Evolutionary conservation across 2,888 invertebrate species (phyloP).

Genomic region (Phymatocera aterrima): DNA sequence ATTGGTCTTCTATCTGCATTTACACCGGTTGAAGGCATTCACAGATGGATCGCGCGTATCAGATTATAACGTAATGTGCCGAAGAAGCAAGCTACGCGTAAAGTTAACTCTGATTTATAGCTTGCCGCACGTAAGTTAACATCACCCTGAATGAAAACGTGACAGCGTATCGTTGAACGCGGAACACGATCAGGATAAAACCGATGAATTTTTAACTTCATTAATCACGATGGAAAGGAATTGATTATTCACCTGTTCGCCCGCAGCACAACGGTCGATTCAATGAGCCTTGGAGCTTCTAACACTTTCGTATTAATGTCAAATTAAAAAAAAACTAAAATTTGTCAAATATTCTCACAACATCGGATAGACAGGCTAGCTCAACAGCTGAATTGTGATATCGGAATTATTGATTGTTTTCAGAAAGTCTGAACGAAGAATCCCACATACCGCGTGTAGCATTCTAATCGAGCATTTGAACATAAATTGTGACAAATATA

Average conservation of each 20-base stretch:
- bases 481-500: not conserved
- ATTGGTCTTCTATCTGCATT: not conserved
- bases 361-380: constrained; percentile 27
- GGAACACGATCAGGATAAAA: not conserved
- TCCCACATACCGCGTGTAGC: not conserved
- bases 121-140: not conserved
- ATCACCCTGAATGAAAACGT: not conserved
- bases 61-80: not conserved
- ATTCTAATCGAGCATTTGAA: not conserved
- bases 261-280: not conserved
- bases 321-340: constrained; percentile 35
- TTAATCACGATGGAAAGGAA: not conserved
- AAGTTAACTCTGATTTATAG: not conserved
- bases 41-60: not conserved
- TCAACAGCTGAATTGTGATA: constrained; percentile 31
- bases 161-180: not conserved
- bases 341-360: constrained; percentile 24
- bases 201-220: not conserved
- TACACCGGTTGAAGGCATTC: not conserved
- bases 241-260: constrained; percentile 10
- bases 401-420: constrained; percentile 16
- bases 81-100: not conserved
- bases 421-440: not conserved
- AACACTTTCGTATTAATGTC: constrained; percentile 27
- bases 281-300: not conserved